Base-by-base conservation (phyloP, 2,888 invertebrate species). In the Actias luna region DNA sequence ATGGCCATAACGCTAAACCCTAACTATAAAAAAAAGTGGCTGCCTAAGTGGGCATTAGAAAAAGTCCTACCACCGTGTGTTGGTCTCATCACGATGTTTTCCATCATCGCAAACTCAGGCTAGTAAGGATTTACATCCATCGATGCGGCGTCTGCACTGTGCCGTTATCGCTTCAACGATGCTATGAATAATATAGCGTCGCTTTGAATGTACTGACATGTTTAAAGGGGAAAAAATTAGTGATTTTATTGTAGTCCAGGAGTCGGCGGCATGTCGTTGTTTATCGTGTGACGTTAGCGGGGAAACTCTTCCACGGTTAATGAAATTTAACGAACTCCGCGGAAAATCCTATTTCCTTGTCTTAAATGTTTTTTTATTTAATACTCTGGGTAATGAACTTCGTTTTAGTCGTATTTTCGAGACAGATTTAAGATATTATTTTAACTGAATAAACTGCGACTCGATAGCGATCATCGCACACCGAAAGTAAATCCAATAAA, bases 211-310 rank as follows among this genome's bases (percentile, higher is more conserved):
- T 50, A 31, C 0, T 36, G 46, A 39, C 3, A 63, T 10, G 70
- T n/a, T 61, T 60, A 67, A 63, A 14, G 33, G 70, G 69, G 80
- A 77, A 84, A 83, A 82, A 88, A 89, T 85, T 86, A 83, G 85
- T 83, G 83, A 46, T 82, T 88, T 86, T 84, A 88, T 85, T 86
- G 83, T 83, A 76, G 78, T 79, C 84, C 83, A 81, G 77, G 80
- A 80, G 75, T 79, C 79, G 78, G 79, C 74, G 69, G 72, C 73
- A 80, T 79, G 79, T 80, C 76, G 71, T 69, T 72, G 71, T 87
- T 88, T 86, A 79, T 84, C 70, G 70, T 39, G 63, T 55, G 36
- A 39, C 29, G 59, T 58, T 59, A 72, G 72, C 64, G 70, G 72
- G 76, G 82, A 83, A 83, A 84, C 79, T 76, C 82, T 79, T 70